Evolutionary conservation across 2,113 vertebrate species (phyloP).

Genomic region (Mirounga angustirostris): DNA sequence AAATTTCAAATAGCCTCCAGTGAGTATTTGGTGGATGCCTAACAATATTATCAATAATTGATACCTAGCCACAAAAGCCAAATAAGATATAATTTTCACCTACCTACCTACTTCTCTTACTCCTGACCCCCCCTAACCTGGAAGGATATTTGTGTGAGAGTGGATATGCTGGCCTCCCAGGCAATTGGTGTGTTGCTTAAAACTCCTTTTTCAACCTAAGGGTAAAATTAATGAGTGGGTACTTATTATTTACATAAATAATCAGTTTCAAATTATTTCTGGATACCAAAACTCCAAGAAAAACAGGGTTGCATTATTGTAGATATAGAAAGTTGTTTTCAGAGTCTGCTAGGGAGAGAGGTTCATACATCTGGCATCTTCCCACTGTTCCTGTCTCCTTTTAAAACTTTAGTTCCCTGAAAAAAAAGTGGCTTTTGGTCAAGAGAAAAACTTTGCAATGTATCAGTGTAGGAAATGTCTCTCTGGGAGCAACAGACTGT

Average conservation of each 20-base stretch:
- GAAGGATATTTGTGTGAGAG: background rate
- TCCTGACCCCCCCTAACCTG: background rate
- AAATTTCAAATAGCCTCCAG: background rate
- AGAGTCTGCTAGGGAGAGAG: background rate
- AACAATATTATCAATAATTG: background rate
- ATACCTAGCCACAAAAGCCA: background rate
- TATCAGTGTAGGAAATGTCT: slow-evolving; percentile 7
- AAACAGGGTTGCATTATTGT: background rate
- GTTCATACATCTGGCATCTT: background rate
- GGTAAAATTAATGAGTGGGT: background rate
- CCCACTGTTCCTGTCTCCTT: background rate
- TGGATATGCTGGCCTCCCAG: too few species aligned
- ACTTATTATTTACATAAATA: background rate
- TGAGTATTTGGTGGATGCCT: background rate
- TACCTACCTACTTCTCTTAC: background rate
- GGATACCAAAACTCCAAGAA: background rate
- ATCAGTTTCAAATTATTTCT: slow-evolving; percentile 31
- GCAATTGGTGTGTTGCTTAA: background rate
- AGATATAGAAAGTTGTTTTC: background rate
- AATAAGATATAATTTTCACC: background rate
- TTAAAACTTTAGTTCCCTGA: background rate
- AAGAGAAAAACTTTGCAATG: background rate
- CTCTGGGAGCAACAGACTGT: background rate
- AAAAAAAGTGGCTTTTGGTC: background rate
- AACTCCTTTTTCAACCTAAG: background rate